Evolutionary conservation across 2,888 invertebrate species (phyloP), one percentile per base, ranked within the genome.

Genomic region (Agelastica alni): DNA sequence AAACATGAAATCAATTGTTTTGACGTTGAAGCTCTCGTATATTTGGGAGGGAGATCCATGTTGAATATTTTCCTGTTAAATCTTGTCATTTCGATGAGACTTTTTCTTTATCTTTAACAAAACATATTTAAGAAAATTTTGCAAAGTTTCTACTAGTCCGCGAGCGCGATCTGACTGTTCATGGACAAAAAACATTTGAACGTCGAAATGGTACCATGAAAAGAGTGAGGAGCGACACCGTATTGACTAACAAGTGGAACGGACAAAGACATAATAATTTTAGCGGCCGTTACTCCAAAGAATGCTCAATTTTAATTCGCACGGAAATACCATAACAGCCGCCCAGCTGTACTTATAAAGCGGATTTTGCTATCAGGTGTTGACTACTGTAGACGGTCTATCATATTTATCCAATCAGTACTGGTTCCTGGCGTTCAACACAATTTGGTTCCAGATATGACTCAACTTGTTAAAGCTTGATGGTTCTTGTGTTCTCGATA

Each of bases 31-130:
- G 56, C 48, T 28, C 18, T 31, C 34, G 18, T n/a, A 37, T 45
- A 42, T 39, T 42, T 37, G 42, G 51, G 60, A 46, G 58, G 60
- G 58, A 53, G 51, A 54, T 51, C 58, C 60, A 61, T 58, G 54
- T 61, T 56, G 32, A 13, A 14, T 13, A 53, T 20, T 54, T 58
- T 58, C 60, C 39, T 56, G 60, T 58, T 52, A 49, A 56, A 39
- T 54, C 58, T 53, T 61, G 60, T 56, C 58, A 51, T 43, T 42
- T 31, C 41, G 46, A 41, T 34, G 39, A 49, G 10, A 48, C 41
- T 44, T 30, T 37, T 34, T 36, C n/a, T 13, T 39, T 36, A 51
- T 17, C 18, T 44, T 45, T 14, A 41, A 31, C 43, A 14, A 26
- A 32, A 53, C 60, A 60, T 60, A 44, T 53, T 51, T 48, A 31